Evolutionary conservation across 2,888 invertebrate genomes (phyloP).

Genomic region (Cheilosia impressa): DNA sequence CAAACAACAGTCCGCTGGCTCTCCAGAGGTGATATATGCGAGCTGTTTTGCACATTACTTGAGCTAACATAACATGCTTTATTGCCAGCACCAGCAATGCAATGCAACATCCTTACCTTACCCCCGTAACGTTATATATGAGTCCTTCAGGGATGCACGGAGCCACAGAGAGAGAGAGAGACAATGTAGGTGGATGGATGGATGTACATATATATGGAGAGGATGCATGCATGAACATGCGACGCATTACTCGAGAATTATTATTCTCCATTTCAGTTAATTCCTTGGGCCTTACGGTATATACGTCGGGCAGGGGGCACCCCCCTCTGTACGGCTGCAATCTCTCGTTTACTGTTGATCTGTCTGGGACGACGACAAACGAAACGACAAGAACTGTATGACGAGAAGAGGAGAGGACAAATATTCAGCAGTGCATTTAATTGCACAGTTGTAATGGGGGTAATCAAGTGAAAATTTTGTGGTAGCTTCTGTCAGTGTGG

Average conservation of each 20-base stretch:
- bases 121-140: conserved; percentile 34
- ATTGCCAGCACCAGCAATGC: conserved; percentile 68
- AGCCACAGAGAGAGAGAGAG: conserved; percentile 2
- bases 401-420: conserved; percentile 29
- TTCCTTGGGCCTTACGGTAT: conserved; percentile 50
- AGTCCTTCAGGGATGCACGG: conserved; percentile 46
- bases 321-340: neutral
- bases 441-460: conserved; percentile 72
- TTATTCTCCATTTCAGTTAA: conserved; percentile 74
- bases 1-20: conserved; percentile 36
- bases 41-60: conserved; percentile 74
- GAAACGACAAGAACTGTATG: conserved; percentile 10
- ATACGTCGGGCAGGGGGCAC: neutral
- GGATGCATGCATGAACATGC: conserved; percentile 57
- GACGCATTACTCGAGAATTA: conserved; percentile 72
- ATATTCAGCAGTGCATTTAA: conserved; percentile 74
- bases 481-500: conserved; percentile 55
- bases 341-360: conserved; percentile 58
- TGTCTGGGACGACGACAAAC: conserved; percentile 46
- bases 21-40: conserved; percentile 73
- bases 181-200: conserved; percentile 37
- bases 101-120: conserved; percentile 45
- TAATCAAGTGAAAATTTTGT: conserved; percentile 74
- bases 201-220: neutral
- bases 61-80: conserved; percentile 73